Base-by-base conservation (phyloP, 2,113 vertebrate genomes). In the Bostrychus sinensis region DNA sequence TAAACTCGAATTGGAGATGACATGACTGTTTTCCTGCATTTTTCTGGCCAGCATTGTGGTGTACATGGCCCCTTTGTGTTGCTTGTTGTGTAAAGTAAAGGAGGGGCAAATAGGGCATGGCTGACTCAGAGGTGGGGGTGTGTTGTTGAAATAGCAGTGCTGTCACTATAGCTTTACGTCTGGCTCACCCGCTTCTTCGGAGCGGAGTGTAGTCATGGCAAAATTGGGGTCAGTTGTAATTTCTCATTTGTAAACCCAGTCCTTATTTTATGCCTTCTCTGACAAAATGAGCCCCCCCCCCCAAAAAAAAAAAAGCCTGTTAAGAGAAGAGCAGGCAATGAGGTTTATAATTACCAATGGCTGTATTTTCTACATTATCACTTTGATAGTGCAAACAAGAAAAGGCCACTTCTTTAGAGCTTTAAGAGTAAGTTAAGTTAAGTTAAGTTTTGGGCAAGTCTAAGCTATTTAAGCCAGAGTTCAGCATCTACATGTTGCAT, bases 141-240 rank as follows among this genome's bases (percentile, higher is more conserved):
- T 12, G 39, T 62, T 67, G 74, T 71, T 78, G 42, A 55, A 69
- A 70, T 56, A 70, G 66, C 73, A 63, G 55, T 67, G 43, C 74
- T 85, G 79, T 85, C 85, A 86, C 77, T 84, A 41, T 70, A 69
- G 72, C 68, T 90, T 90, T 85, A 66, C 5, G 67, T 89, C 85
- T 80, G 43, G 48, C 42, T 48, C 39, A 64, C 58, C 26, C 30
- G 54, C 48, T 38, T 22, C 53, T 59, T 51, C 4, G n/a, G 1
- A 69, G 68, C 68, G 68, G 48, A 73, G 77, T 50, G 5, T 45
- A 88, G 70, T 83, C 82, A 85, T 62, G 57, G 59, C 56, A 69
- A 55, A 85, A 88, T 82, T 5, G 64, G 78, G 84, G 87, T 88
- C 87, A 85, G 72, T 65, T 28, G 43, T 22, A 23, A 60, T 81